phyloP scores from a whole-genome alignment of 2,797 vertebrate species.

The Prunella strophiata region DNA sequence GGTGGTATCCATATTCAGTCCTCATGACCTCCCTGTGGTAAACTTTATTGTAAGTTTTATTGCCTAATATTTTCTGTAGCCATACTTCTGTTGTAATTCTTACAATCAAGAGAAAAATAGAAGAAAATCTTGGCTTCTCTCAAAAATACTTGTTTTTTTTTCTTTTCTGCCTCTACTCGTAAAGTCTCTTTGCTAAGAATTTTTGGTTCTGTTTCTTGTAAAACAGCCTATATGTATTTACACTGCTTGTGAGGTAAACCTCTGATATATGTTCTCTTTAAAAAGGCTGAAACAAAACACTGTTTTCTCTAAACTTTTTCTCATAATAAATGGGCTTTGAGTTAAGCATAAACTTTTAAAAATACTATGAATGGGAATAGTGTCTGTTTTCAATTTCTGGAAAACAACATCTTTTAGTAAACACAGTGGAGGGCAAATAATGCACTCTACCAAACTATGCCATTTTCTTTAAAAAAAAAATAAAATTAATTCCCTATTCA shows the following conservation, averaged over 20 bases:
- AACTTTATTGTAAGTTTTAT: not conserved
- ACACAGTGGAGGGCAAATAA: not conserved
- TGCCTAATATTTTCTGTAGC: not conserved
- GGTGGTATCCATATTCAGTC: not conserved
- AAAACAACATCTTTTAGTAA: not conserved
- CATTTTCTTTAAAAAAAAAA: not conserved
- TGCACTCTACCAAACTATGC: not conserved
- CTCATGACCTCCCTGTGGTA: not conserved
- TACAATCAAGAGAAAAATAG: not conserved
- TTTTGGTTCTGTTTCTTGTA: not conserved
- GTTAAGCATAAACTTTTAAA: not conserved
- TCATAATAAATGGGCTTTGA: not conserved
- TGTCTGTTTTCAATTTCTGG: not conserved
- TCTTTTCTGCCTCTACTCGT: not conserved
- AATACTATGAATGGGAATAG: not conserved
- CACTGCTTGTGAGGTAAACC: not conserved
- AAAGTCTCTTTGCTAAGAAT: not conserved
- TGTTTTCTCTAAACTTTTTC: not conserved
- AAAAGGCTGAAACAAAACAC: not conserved
- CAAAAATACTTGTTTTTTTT: not conserved
- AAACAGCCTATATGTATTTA: not conserved
- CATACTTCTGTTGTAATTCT: not conserved
- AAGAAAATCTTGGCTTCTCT: not conserved
- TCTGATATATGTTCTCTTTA: not conserved
- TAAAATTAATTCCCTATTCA: accelerated